These are phyloP conservation scores for Brenthis hecate DNA, from an alignment of 2,888 invertebrate genomes.

Conservation along the genomic window DNA sequence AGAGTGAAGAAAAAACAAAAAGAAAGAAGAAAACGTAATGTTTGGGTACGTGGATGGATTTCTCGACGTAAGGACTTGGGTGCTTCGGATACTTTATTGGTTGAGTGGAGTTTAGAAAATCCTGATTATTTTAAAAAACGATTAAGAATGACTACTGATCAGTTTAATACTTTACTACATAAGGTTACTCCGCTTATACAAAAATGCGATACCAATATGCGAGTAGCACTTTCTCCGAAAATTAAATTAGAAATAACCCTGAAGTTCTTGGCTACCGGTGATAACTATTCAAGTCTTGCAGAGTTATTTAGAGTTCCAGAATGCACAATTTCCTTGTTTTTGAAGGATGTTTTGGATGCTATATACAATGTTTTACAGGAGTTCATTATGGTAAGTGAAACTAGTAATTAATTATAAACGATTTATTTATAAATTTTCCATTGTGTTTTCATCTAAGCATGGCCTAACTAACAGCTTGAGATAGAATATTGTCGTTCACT, in stretches of 20 bases:
- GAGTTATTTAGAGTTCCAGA: constrained; percentile 52
- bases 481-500: constrained; percentile 51
- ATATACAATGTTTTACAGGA: constrained; percentile 46
- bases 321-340: constrained; percentile 50
- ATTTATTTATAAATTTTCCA: constrained; percentile 40
- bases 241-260: constrained; percentile 20
- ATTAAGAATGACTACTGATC: constrained; percentile 46
- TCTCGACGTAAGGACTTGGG: constrained; percentile 44
- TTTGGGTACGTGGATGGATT: constrained; percentile 46
- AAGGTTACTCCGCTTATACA: constrained; percentile 45
- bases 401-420: constrained; percentile 45
- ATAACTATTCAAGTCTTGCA: constrained; percentile 45
- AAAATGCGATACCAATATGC: constrained; percentile 46
- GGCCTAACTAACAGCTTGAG: constrained; percentile 39
- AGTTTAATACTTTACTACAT: constrained; percentile 46
- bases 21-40: constrained; percentile 45
- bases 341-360: constrained; percentile 51
- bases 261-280: constrained; percentile 22
- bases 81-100: constrained; percentile 43
- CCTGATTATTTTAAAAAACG: constrained; percentile 45
- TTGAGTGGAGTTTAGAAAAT: constrained; percentile 45
- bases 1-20: constrained; percentile 44
- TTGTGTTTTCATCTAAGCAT: constrained; percentile 32
- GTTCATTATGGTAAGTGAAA: constrained; percentile 42
- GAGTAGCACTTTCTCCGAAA: constrained; percentile 43